Evolutionary conservation across 2,797 vertebrate species (phyloP).

Genomic region (Chiloscyllium punctatum): DNA sequence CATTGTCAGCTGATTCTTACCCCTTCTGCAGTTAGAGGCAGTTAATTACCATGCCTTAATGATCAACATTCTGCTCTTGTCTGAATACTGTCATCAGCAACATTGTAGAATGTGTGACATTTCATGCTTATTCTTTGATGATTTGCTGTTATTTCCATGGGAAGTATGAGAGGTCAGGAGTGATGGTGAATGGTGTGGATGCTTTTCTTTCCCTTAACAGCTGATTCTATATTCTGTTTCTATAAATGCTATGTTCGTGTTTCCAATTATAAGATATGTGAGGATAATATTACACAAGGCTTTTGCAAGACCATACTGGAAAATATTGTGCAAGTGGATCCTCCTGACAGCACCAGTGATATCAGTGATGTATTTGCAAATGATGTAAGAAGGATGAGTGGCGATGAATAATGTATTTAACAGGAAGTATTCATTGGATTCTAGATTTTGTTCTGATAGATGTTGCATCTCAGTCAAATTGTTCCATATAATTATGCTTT

Average conservation of each 20-base stretch:
- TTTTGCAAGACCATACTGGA: not conserved
- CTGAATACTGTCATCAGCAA: conserved; percentile 3
- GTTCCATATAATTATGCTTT: not conserved
- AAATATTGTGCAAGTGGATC: not conserved
- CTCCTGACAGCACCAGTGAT: not conserved
- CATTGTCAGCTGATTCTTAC: conserved; percentile 18
- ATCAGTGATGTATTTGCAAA: not conserved
- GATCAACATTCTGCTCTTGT: not conserved
- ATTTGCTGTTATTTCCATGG: not conserved
- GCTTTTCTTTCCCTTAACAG: not conserved
- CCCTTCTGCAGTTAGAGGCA: not conserved
- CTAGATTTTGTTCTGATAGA: not conserved
- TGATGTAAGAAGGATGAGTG: not conserved
- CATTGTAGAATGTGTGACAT: conserved; percentile 4
- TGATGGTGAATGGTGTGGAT: too few relatives aligned
- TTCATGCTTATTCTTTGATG: not conserved
- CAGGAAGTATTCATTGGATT: not conserved
- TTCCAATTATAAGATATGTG: conserved; percentile 6
- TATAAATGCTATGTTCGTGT: not conserved
- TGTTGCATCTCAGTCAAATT: not conserved
- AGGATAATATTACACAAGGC: not conserved
- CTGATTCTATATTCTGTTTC: not conserved
- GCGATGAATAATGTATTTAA: not conserved
- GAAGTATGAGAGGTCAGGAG: not conserved
- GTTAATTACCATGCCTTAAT: not conserved